Evolutionary conservation across 2,888 invertebrate genomes (phyloP).

Genomic region (Ormyrus thymus): DNA sequence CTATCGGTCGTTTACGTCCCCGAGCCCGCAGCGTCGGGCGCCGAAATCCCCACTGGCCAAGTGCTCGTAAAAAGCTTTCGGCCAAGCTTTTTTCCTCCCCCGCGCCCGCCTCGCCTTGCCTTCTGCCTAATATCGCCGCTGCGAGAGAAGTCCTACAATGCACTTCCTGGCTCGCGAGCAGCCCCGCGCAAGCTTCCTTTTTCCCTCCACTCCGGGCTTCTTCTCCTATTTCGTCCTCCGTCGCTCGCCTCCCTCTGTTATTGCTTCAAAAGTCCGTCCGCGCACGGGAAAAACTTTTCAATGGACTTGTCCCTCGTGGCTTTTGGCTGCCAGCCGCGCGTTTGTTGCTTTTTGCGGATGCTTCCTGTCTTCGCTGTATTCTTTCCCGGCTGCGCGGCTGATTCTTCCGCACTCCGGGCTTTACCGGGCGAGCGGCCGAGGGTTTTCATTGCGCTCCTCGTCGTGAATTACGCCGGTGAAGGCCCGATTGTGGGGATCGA

Average conservation of each 20-base stretch:
- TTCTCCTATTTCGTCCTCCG: neutral
- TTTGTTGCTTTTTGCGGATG: slow-evolving; percentile 3
- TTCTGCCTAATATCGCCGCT: slow-evolving; percentile 53
- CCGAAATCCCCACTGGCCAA: slow-evolving; percentile 62
- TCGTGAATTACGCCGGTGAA: slow-evolving; percentile 36
- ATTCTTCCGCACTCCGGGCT: neutral
- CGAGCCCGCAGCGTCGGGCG: neutral
- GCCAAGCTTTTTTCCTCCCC: neutral
- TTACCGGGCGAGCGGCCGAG: neutral
- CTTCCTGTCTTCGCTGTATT: slow-evolving; percentile 2
- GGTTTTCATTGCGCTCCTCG: neutral
- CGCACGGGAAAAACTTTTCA: slow-evolving; percentile 33
- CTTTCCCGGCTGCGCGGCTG: neutral
- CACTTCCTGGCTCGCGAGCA: slow-evolving; percentile 13
- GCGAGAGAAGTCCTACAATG: slow-evolving; percentile 21
- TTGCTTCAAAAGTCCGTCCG: slow-evolving; percentile 35
- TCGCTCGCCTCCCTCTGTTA: slow-evolving; percentile 24
- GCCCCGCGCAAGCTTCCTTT: neutral
- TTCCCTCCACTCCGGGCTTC: neutral
- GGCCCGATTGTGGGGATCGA: neutral
- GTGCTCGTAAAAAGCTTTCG: slow-evolving; percentile 67
- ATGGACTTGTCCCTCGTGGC: slow-evolving; percentile 39
- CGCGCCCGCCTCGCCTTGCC: neutral
- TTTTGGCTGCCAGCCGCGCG: slow-evolving; percentile 19
- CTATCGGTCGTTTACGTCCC: slow-evolving; percentile 47